These are phyloP conservation scores for Drosophila neotestacea DNA, from an alignment of 2,888 invertebrate species.

Conservation along the genomic window DNA sequence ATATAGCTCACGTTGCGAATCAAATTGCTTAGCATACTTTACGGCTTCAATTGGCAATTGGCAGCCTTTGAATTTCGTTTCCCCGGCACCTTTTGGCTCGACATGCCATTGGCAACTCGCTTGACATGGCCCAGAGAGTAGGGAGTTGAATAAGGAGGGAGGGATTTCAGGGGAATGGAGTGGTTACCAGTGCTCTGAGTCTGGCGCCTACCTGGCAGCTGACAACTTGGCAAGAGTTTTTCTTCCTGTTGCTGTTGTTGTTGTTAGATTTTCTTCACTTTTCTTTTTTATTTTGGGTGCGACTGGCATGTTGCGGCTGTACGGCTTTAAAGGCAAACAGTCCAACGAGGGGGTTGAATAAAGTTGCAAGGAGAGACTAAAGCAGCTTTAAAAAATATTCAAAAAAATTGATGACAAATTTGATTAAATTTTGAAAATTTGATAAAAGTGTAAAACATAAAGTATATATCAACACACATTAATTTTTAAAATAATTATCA, in stretches of 20 bases:
- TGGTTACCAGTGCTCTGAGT: conserved; percentile 43
- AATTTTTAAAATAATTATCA: no score
- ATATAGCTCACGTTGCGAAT: conserved; percentile 44
- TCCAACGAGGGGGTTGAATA: conserved; percentile 21
- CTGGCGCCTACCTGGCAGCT: conserved; percentile 78
- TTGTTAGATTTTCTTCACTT: conserved; percentile 16
- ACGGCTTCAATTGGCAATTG: conserved; percentile 81
- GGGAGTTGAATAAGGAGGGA: not conserved
- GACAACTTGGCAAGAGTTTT: conserved; percentile 75
- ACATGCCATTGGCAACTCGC: conserved; percentile 55
- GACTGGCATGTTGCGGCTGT: conserved; percentile 52
- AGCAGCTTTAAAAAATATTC: no score
- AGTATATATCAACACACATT: no score
- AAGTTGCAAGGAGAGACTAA: not conserved
- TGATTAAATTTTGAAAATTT: not conserved
- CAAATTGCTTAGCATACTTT: conserved; percentile 80
- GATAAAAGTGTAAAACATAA: no score
- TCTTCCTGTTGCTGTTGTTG: conserved; percentile 18
- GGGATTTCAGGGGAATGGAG: conserved; percentile 22
- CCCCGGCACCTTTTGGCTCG: conserved; percentile 41
- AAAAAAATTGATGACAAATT: not conserved
- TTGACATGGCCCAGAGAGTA: conserved; percentile 32
- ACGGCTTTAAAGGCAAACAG: conserved; percentile 38
- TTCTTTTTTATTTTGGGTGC: conserved; percentile 12
- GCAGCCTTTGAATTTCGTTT: conserved; percentile 78